Evolutionary conservation across 2,797 vertebrate species (phyloP), one percentile per base, ranked within the genome.

Genomic region (Danio aesculapii): DNA sequence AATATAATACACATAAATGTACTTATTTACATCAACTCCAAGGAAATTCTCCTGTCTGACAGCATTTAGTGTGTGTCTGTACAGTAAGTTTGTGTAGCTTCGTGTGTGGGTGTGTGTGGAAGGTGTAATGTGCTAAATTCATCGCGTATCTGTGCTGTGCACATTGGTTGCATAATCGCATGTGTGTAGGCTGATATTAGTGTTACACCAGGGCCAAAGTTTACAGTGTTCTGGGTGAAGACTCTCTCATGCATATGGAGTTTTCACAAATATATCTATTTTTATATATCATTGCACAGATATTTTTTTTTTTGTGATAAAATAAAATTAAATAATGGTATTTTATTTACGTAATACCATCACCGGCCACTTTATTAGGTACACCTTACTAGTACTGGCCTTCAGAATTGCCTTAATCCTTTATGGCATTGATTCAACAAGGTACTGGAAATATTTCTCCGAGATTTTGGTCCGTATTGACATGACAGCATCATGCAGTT

Each of bases 101-200:
- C 55, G 47, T 76, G 41, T 43, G 72, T 69, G 69, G 43, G 64
- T 66, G 83, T 49, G 52, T 76, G 52, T 76, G 79, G 30, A 59
- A 44, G 59, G 69, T 55, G 57, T 66, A 57, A 64, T 69, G 39
- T 41, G 69, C 59, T 78, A 77, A 62, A 72, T 77, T 73, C 55
- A 39, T n/a, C 61, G 62, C 64, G 41, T 72, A 64, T 74, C 62
- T 41, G 30, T 75, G 63, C 52, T 52, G 5, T 53, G 79, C 39
- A 59, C 55, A 68, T 52, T 47, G 62, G 62, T 81, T 84, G 72
- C 75, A 75, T 81, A 84, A 84, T n/a, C 49, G 0, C 30, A 30
- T 46, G 69, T 62, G 69, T 62, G 83, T 84, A 59, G 83, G 83
- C 62, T 57, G 82, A 57, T 75, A 41, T 64, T 75, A 79, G 71